Conservation (phyloP, 2,888 invertebrate genomes). For the Alviniconcha strummeri region DNA sequence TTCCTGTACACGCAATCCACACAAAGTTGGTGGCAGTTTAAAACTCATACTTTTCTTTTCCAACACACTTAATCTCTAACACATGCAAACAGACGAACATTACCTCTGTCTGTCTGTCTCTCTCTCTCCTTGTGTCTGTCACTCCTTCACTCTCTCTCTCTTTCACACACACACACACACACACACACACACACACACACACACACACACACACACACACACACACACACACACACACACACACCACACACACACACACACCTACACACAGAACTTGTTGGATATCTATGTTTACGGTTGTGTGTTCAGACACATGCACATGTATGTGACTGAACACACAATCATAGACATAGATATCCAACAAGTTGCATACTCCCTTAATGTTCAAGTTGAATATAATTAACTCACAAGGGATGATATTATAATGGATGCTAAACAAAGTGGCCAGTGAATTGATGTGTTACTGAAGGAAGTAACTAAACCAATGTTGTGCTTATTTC, state of each 20-base stretch:
- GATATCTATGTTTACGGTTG: neutral
- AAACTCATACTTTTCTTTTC: no score
- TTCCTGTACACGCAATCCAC: slow-evolving; percentile 16
- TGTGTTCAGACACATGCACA: neutral
- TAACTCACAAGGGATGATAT: no score
- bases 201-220: neutral
- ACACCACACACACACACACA: slow-evolving; percentile 6
- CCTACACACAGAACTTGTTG: neutral
- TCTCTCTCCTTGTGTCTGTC: no score
- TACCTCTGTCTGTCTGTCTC: no score
- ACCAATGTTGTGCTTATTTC: no score
- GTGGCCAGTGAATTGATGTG: no score
- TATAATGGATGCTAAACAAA: no score
- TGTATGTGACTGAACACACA: neutral
- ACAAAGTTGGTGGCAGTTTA: neutral
- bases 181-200: neutral
- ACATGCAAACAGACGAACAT: neutral
- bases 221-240: neutral
- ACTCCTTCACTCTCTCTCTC: neutral
- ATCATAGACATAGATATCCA: no score
- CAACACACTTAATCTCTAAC: neutral
- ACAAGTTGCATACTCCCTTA: no score
- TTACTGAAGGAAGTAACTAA: no score
- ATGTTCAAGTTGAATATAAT: no score
- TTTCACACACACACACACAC: neutral